A percentile compares a stretch with the other conserved stretches of the same genome.
phyloP scores from a whole-genome alignment of 2,113 vertebrate genomes.

The Haliaeetus leucogaster region DNA sequence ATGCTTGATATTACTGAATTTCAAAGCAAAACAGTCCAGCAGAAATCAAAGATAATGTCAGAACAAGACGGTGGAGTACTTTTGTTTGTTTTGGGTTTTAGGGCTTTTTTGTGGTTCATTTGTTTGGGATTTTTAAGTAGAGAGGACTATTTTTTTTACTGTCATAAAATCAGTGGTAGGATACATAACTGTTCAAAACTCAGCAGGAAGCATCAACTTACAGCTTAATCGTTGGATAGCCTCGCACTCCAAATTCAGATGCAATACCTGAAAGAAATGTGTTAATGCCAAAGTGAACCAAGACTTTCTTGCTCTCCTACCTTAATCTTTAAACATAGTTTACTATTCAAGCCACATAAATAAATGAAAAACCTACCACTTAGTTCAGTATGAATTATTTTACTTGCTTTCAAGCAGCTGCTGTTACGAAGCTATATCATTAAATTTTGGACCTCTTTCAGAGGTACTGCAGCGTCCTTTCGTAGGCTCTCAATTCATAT shows the following conservation, averaged over 20 bases:
- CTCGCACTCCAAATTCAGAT: slow-evolving; percentile 95
- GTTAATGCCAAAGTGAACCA: neutral
- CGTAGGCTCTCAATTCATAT: neutral
- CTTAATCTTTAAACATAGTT: neutral
- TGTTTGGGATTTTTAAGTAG: neutral
- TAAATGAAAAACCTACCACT: neutral
- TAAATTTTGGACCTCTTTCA: neutral
- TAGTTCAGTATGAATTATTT: neutral
- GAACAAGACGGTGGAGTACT: neutral
- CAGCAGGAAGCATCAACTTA: slow-evolving; percentile 75
- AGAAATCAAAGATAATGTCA: neutral
- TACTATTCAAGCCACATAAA: neutral
- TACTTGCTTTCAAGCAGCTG: neutral
- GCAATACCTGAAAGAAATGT: slow-evolving; percentile 82
- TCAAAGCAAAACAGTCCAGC: neutral
- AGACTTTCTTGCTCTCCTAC: neutral
- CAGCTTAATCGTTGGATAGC: slow-evolving; percentile 98
- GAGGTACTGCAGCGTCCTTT: neutral
- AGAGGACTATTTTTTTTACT: neutral
- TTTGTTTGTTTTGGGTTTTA: neutral
- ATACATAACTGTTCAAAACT: neutral
- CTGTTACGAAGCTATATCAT: neutral
- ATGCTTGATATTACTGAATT: neutral
- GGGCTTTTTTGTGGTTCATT: neutral
- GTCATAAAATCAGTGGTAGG: neutral